Evolutionary conservation across 2,113 vertebrate genomes (phyloP).

Genomic region (Etheostoma spectabile): DNA sequence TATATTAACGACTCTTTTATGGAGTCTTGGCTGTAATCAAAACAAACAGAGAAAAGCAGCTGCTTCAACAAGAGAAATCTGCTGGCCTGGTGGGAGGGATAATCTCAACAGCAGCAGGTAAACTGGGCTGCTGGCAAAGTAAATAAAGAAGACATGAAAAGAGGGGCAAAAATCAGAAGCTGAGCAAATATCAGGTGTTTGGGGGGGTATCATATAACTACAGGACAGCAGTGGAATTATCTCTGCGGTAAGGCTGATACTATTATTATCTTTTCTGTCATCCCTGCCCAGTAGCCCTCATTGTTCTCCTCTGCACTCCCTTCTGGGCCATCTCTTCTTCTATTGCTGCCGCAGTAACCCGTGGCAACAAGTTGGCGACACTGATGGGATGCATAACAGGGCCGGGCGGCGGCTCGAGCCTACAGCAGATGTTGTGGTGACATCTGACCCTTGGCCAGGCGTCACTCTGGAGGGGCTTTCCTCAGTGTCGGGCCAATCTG

Average conservation of each 20-base stretch:
- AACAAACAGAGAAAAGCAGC: constrained; percentile 76
- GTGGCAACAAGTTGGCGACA: constrained; percentile 84
- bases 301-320: constrained; percentile 63
- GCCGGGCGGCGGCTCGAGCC: constrained; percentile 70
- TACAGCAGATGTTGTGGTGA: constrained; percentile 92
- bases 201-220: constrained; percentile 65
- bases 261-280: constrained; percentile 77
- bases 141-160: constrained; percentile 75
- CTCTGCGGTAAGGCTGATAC: constrained; percentile 66
- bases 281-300: constrained; percentile 50
- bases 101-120: constrained; percentile 77
- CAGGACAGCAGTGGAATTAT: constrained; percentile 71
- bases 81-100: constrained; percentile 25
- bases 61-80: constrained; percentile 77
- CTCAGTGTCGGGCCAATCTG: constrained; percentile 83
- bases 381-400: constrained; percentile 84
- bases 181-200: constrained; percentile 80
- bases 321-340: constrained; percentile 57
- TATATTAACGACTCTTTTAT: constrained; percentile 71
- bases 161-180: constrained; percentile 75
- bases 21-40: constrained; percentile 54
- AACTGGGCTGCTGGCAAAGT: constrained; percentile 63
- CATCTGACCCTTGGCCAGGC: constrained; percentile 92
- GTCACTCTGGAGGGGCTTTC: constrained; percentile 85
- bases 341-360: constrained; percentile 63